Evolutionary conservation across 2,797 vertebrate species (phyloP).

Genomic region (Rhinatrema bivittatum): DNA sequence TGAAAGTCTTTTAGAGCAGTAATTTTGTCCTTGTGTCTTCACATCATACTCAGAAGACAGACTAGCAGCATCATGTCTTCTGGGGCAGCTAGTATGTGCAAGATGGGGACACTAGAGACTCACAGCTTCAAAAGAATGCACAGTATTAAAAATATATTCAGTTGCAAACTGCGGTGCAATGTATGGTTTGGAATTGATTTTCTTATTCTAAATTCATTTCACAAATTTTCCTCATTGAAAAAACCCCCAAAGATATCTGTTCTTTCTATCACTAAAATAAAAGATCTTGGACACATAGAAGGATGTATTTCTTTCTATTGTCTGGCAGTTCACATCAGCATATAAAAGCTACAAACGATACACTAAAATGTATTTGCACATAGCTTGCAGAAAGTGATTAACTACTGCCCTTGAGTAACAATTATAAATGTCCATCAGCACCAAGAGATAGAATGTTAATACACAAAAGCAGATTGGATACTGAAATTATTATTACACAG

Average conservation of each 20-base stretch:
- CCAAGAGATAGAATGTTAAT: neutral
- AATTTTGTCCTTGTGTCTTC: neutral
- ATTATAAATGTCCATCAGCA: neutral
- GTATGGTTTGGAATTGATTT: too few species aligned
- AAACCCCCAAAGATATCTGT: neutral
- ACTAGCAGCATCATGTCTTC: neutral
- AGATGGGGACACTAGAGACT: neutral
- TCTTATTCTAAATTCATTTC: too few species aligned
- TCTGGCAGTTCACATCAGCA: neutral
- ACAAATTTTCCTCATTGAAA: too few species aligned
- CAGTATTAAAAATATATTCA: neutral
- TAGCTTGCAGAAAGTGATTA: neutral
- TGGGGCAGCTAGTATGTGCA: too few species aligned
- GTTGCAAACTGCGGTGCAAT: too few species aligned
- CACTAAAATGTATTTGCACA: neutral
- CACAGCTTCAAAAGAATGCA: neutral
- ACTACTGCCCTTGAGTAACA: neutral
- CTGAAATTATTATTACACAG: too few species aligned
- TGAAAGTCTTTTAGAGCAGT: neutral
- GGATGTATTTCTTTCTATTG: neutral
- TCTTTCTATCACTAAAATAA: neutral
- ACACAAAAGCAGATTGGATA: neutral
- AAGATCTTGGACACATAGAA: neutral
- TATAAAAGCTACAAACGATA: neutral
- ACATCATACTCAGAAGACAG: conserved; percentile 3